Conservation (phyloP, 2,888 invertebrate species). For the Drosophila limbata region DNA sequence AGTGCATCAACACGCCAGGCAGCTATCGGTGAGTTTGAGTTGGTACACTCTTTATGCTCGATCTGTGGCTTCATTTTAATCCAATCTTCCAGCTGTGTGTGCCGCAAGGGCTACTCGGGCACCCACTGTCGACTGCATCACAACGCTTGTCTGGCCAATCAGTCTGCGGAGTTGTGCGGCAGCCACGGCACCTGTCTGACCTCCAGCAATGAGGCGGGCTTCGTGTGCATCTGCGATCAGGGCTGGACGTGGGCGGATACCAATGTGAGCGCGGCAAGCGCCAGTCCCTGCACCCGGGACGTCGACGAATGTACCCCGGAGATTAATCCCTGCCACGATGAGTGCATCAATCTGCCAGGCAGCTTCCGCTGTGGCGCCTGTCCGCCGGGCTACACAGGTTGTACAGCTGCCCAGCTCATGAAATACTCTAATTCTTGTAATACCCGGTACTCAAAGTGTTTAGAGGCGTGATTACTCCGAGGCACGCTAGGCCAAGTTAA, state of each 20-base stretch:
- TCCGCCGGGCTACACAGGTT: slow-evolving; percentile 92
- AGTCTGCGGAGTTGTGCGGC: slow-evolving; percentile 93
- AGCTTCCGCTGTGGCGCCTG: slow-evolving; percentile 95
- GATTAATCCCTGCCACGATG: slow-evolving; percentile 91
- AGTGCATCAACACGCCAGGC: slow-evolving; percentile 92
- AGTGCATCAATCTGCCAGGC: slow-evolving; percentile 96
- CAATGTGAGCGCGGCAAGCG: slow-evolving; percentile 85
- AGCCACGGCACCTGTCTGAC: slow-evolving; percentile 95
- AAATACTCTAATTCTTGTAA: background rate
- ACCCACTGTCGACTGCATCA: slow-evolving; percentile 91
- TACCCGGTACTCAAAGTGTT: background rate
- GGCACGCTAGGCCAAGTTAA: too few relatives aligned
- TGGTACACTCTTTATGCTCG: background rate
- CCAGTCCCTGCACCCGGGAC: slow-evolving; percentile 92
- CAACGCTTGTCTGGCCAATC: slow-evolving; percentile 90
- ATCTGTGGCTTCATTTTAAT: background rate
- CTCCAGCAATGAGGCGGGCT: slow-evolving; percentile 88
- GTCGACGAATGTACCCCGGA: slow-evolving; percentile 92
- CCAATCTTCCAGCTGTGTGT: slow-evolving; percentile 88
- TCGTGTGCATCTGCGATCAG: slow-evolving; percentile 92
- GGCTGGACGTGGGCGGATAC: slow-evolving; percentile 93
- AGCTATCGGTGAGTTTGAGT: slow-evolving; percentile 88
- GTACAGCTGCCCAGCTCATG: background rate
- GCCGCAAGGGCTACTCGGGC: slow-evolving; percentile 92
- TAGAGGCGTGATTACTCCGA: too few relatives aligned